A percentile compares a stretch with the other conserved stretches of the same genome.
Evolutionary conservation across 2,888 invertebrate genomes (phyloP).

Genomic region (Stenotaenia linearis): DNA sequence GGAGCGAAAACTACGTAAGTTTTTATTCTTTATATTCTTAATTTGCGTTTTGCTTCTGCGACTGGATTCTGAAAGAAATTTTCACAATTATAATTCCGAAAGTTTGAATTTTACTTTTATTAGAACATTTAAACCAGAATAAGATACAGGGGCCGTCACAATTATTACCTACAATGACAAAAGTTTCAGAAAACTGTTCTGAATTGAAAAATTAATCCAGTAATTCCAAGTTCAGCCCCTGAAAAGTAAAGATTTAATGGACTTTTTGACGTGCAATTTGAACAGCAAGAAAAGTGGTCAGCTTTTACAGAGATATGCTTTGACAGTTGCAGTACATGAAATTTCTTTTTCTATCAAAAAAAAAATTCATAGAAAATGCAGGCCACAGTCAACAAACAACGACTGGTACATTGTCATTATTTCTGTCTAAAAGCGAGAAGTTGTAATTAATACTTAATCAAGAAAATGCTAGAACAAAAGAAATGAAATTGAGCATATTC

Average conservation of each 20-base stretch:
- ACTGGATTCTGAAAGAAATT: no score
- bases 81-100: not conserved
- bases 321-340: not conserved
- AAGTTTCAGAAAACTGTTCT: not conserved
- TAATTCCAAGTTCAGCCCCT: not conserved
- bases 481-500: not conserved
- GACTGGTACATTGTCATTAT: no score
- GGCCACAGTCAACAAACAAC: no score
- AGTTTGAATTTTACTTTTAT: not conserved
- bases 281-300: not conserved
- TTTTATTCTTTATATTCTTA: no score
- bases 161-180: not conserved
- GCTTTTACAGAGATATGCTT: not conserved
- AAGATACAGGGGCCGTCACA: not conserved
- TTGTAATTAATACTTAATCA: not conserved
- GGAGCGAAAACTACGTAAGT: no score
- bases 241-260: not conserved
- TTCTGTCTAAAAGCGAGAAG: not conserved
- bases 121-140: not conserved
- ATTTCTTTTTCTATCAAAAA: not conserved
- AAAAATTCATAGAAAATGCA: not conserved
- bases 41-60: no score
- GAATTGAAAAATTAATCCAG: not conserved
- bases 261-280: not conserved
- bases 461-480: not conserved